Conservation (phyloP, 2,113 vertebrate species). For the Ammospiza nelsoni region DNA sequence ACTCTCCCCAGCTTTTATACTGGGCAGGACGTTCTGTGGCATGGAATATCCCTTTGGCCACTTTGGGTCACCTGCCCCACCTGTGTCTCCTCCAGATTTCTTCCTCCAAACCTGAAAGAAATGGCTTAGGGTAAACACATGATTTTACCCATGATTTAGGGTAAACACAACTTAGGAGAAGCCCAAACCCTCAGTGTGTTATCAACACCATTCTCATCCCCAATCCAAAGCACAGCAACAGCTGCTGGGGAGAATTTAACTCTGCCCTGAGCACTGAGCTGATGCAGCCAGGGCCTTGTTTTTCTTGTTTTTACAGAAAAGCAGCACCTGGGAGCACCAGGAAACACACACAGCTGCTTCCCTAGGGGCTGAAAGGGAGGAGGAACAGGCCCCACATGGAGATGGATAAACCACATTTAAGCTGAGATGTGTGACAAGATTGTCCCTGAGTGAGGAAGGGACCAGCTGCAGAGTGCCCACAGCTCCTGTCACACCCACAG, state of each 20-base stretch:
- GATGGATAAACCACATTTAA: fast-evolving
- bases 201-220: too few relatives aligned
- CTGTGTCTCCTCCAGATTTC: background rate
- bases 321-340: background rate
- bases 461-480: background rate
- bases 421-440: background rate
- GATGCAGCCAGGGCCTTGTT: background rate
- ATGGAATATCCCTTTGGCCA: background rate
- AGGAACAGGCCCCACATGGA: fast-evolving
- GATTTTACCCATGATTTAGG: background rate
- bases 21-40: background rate
- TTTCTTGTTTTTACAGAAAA: background rate
- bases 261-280: background rate
- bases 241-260: background rate
- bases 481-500: background rate
- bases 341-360: background rate
- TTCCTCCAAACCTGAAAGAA: background rate
- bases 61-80: background rate
- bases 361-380: background rate
- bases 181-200: background rate
- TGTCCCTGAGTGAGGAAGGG: background rate
- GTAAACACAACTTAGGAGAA: background rate
- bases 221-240: background rate
- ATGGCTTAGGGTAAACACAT: background rate
- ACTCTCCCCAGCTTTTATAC: background rate